phyloP scores from a whole-genome alignment of 2,797 vertebrate species.

The Synanceia verrucosa region DNA sequence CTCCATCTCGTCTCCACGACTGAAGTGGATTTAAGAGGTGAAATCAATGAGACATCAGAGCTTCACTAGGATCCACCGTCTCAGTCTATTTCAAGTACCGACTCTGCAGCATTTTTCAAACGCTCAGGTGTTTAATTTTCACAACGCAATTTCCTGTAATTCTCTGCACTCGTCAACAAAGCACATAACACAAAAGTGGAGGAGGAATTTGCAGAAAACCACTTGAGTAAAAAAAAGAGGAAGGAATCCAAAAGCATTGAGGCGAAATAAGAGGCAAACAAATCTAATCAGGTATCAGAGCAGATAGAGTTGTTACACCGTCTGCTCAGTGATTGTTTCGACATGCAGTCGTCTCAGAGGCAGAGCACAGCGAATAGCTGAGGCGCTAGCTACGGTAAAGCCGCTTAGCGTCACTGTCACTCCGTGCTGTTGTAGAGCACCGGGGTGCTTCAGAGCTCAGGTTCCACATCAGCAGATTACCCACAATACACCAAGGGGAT shows the following conservation, averaged over 20 bases:
- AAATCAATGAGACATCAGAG: slow-evolving; percentile 61
- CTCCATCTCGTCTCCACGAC: slow-evolving; percentile 22
- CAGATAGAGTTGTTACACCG: slow-evolving; percentile 8
- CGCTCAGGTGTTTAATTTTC: neutral
- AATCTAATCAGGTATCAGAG: slow-evolving; percentile 37
- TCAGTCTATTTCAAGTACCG: slow-evolving; percentile 9
- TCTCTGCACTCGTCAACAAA: slow-evolving; percentile 15
- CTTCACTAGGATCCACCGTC: slow-evolving; percentile 25
- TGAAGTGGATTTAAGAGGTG: slow-evolving; percentile 60
- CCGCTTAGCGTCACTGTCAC: slow-evolving; percentile 74
- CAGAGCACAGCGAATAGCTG: slow-evolving; percentile 23
- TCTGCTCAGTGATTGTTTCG: slow-evolving; percentile 9
- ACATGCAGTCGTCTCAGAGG: slow-evolving; percentile 28
- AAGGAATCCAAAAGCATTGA: neutral
- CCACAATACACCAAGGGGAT: slow-evolving; percentile 67
- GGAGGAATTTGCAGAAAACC: neutral
- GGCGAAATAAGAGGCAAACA: neutral
- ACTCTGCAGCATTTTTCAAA: slow-evolving; percentile 18
- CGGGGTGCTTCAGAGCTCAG: slow-evolving; percentile 62
- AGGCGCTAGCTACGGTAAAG: slow-evolving; percentile 54
- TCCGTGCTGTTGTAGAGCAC: slow-evolving; percentile 54
- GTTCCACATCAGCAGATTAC: slow-evolving; percentile 76
- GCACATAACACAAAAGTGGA: neutral
- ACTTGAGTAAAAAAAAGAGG: neutral
- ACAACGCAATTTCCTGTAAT: slow-evolving; percentile 3